Evolutionary conservation across 2,888 invertebrate genomes (phyloP).

Genomic region (Lithophane leautieri): DNA sequence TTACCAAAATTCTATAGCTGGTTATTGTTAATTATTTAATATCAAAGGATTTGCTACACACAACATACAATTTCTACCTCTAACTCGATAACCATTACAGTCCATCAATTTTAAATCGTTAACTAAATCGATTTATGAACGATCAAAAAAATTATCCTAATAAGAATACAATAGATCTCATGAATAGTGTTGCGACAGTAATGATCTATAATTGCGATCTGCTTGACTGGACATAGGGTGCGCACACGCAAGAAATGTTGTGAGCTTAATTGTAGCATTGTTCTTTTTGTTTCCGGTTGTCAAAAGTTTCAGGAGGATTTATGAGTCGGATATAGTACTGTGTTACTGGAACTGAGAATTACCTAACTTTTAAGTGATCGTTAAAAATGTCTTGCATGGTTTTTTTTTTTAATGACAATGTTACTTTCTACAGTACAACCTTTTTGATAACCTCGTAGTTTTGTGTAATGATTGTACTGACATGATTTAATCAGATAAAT

Average conservation of each 20-base stretch:
- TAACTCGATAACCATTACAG: slow-evolving; percentile 26
- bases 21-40: no score
- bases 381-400: no score
- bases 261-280: slow-evolving; percentile 68
- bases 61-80: background rate
- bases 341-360: background rate
- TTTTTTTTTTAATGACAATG: no score
- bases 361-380: background rate
- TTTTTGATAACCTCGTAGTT: no score
- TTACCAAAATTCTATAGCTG: background rate
- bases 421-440: no score
- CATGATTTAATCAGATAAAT: no score
- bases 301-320: slow-evolving; percentile 60
- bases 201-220: slow-evolving; percentile 64
- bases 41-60: no score
- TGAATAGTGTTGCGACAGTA: slow-evolving; percentile 66
- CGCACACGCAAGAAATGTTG: slow-evolving; percentile 69
- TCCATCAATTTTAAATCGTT: slow-evolving; percentile 40
- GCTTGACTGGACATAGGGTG: slow-evolving; percentile 64
- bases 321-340: slow-evolving; percentile 30
- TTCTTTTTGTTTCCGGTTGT: slow-evolving; percentile 71
- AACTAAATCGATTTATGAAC: slow-evolving; percentile 51
- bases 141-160: slow-evolving; percentile 63
- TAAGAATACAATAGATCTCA: slow-evolving; percentile 74
- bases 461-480: no score